Conservation (phyloP, 2,113 vertebrate genomes). For the Prietella phreatophila region DNA sequence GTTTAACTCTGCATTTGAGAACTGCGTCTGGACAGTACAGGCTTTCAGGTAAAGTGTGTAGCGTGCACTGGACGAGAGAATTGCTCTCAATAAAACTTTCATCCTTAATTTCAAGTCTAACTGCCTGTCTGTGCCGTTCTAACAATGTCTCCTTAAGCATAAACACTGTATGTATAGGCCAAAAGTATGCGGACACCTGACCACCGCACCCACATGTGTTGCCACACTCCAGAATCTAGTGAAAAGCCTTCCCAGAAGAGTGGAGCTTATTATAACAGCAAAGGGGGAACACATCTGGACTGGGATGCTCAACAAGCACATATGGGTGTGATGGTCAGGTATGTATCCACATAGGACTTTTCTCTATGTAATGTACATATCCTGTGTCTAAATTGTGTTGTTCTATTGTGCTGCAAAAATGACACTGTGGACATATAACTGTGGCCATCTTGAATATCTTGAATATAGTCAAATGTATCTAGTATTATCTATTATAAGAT, state of each 20-base stretch:
- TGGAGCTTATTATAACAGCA: background rate
- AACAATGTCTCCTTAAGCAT: background rate
- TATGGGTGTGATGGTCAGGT: background rate
- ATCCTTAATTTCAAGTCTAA: conserved; percentile 2
- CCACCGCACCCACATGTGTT: background rate
- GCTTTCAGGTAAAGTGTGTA: background rate
- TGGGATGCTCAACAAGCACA: background rate
- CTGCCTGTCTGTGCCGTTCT: background rate
- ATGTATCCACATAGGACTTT: too few relatives aligned
- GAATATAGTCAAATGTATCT: too few relatives aligned
- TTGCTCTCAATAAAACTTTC: conserved; percentile 7
- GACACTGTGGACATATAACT: too few relatives aligned
- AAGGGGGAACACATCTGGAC: background rate
- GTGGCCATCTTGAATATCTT: too few relatives aligned
- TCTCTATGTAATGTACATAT: too few relatives aligned
- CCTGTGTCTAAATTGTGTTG: too few relatives aligned
- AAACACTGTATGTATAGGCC: background rate
- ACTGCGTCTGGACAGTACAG: conserved; percentile 4
- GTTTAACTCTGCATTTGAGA: conserved; percentile 21
- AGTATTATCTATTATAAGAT: too few relatives aligned
- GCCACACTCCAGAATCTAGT: background rate
- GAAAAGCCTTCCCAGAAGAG: background rate
- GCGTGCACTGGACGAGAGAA: background rate
- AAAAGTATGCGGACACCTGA: background rate
- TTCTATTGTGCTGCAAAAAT: too few relatives aligned